A percentile compares a stretch with the other conserved stretches of the same genome.
Evolutionary conservation across 2,888 invertebrate genomes (phyloP).

Genomic region (Machimus atricapillus): DNA sequence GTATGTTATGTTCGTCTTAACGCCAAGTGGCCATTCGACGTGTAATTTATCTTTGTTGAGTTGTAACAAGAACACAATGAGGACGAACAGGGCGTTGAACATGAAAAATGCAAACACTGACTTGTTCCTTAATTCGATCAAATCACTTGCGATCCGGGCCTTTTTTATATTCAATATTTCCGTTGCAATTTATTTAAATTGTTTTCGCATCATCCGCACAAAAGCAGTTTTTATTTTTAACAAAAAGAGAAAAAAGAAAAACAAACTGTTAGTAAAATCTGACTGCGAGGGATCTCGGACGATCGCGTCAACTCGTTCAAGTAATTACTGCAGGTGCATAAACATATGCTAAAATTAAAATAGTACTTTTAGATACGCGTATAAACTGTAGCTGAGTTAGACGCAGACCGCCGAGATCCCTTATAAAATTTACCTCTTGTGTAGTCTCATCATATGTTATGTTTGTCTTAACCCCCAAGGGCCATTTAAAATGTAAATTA

Average conservation of each 20-base stretch:
- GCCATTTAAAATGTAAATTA: constrained; percentile 95
- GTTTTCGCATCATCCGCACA: constrained; percentile 38
- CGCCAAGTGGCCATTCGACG: constrained; percentile 95
- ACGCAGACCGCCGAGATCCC: constrained; percentile 51
- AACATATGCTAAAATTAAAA: not conserved
- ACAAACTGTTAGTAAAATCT: constrained; percentile 59
- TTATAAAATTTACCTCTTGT: constrained; percentile 80
- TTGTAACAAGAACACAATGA: constrained; percentile 98
- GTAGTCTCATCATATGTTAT: constrained; percentile 88
- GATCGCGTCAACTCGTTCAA: constrained; percentile 48
- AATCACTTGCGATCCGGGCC: constrained; percentile 87
- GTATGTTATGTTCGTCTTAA: constrained; percentile 93
- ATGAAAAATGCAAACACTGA: constrained; percentile 98
- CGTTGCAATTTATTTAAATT: not conserved
- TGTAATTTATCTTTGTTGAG: constrained; percentile 98
- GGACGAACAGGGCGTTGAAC: constrained; percentile 99
- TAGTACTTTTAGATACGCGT: constrained; percentile 51
- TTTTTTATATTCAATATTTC: constrained; percentile 60
- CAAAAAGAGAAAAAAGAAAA: constrained; percentile 53
- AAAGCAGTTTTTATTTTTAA: constrained; percentile 45
- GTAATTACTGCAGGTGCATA: not conserved
- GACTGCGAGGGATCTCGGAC: constrained; percentile 50
- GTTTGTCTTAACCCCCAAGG: constrained; percentile 92
- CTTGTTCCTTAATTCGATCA: constrained; percentile 95
- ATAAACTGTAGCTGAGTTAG: not conserved